A percentile compares a stretch with the other conserved stretches of the same genome.
Evolutionary conservation across 2,113 vertebrate species (phyloP).

Genomic region (Nycticorax nycticorax): DNA sequence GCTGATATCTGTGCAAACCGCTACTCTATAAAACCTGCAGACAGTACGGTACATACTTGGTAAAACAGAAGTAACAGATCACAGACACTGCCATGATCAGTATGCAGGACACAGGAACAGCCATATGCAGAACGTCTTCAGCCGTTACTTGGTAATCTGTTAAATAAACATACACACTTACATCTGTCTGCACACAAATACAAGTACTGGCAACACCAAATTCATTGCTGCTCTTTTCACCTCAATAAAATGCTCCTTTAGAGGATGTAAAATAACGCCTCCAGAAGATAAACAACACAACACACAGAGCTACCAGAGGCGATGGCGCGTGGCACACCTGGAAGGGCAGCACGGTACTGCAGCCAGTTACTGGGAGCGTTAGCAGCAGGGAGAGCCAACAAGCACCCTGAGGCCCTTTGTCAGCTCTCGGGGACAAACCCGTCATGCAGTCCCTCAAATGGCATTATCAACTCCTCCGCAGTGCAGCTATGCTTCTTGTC

Average conservation of each 20-base stretch:
- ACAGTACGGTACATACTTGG: constrained; percentile 57
- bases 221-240: neutral
- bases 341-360: neutral
- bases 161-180: neutral
- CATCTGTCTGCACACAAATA: neutral
- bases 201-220: neutral
- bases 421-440: neutral
- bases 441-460: neutral
- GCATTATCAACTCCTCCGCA: neutral
- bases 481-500: neutral
- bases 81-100: constrained; percentile 34
- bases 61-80: constrained; percentile 58
- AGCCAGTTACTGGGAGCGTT: neutral
- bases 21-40: neutral
- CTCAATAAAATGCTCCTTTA: neutral
- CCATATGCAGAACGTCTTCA: constrained; percentile 29
- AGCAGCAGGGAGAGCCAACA: neutral
- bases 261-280: neutral
- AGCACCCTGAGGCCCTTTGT: neutral
- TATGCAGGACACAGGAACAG: constrained; percentile 42
- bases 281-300: neutral
- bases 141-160: constrained; percentile 42
- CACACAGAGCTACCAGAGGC: fast-evolving
- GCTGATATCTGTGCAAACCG: neutral
- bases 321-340: fast-evolving